Percentiles rank a stretch among this genome's conserved stretches.
Evolutionary conservation across 1,140 invertebrate genomes (phyloP).

Genomic region (Drosophila aff.): DNA sequence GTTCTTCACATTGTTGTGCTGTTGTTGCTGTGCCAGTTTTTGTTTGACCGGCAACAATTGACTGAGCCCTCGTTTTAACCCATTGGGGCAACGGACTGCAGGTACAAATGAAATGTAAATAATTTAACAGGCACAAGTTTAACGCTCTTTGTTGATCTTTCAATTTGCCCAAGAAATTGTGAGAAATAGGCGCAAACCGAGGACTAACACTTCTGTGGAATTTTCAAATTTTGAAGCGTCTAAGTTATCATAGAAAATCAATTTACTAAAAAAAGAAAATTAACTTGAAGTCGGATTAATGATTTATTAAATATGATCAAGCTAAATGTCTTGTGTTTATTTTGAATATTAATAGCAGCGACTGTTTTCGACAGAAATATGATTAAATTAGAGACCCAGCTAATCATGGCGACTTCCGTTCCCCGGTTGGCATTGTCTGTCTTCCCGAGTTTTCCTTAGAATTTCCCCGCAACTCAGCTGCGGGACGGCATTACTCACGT

Average conservation of each 20-base stretch:
- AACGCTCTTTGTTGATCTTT: slow-evolving; percentile 43
- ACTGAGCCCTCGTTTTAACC: slow-evolving; percentile 56
- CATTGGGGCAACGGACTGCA: slow-evolving; percentile 43
- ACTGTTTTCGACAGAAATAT: slow-evolving; percentile 47
- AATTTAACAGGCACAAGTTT: slow-evolving; percentile 47
- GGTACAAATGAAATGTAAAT: slow-evolving; percentile 57
- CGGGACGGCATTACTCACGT: slow-evolving; percentile 54
- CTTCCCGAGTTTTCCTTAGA: not conserved
- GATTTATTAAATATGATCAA: slow-evolving; percentile 21
- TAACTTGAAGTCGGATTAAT: slow-evolving; percentile 5
- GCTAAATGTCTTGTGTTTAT: slow-evolving; percentile 31
- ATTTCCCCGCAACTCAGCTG: slow-evolving; percentile 8
- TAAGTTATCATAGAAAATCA: not conserved
- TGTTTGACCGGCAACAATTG: slow-evolving; percentile 74
- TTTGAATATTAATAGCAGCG: slow-evolving; percentile 42
- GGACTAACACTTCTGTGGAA: not conserved
- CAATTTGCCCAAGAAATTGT: slow-evolving; percentile 40
- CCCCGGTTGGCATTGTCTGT: slow-evolving; percentile 17
- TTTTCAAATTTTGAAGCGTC: not conserved
- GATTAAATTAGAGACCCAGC: slow-evolving; percentile 48
- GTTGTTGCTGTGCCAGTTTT: slow-evolving; percentile 67
- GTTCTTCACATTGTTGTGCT: slow-evolving; percentile 29
- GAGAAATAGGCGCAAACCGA: slow-evolving; percentile 11
- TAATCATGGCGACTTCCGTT: slow-evolving; percentile 16
- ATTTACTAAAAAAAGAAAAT: slow-evolving; percentile 51